Evolutionary conservation across 1,140 invertebrate species (phyloP).

Genomic region (Trichonephila clavipes): DNA sequence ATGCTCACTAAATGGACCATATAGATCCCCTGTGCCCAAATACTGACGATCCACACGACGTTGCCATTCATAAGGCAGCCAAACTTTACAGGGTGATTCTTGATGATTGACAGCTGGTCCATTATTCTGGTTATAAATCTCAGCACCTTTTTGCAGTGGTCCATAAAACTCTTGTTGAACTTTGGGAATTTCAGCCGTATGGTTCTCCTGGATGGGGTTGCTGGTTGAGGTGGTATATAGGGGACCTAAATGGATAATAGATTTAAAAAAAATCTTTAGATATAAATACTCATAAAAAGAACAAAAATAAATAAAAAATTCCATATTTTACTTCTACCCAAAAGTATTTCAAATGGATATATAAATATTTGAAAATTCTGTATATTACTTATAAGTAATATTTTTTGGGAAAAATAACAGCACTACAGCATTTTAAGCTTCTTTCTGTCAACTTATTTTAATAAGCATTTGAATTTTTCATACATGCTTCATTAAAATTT

Average conservation of each 20-base stretch:
- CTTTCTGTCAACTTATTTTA: no score
- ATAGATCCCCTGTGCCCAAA: conserved; percentile 66
- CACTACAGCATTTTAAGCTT: no score
- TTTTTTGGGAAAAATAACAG: no score
- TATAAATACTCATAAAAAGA: not conserved
- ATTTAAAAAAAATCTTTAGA: not conserved
- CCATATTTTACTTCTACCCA: not conserved
- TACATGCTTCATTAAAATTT: no score
- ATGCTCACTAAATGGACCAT: conserved; percentile 74
- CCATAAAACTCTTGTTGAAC: conserved; percentile 62
- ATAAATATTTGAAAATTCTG: not conserved
- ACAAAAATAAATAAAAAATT: not conserved
- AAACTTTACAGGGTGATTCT: conserved; percentile 75
- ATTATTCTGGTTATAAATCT: conserved; percentile 53
- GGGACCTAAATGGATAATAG: conserved; percentile 41
- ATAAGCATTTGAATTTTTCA: no score
- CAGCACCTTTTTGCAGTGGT: conserved; percentile 66
- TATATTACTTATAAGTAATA: not conserved
- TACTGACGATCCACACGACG: conserved; percentile 72
- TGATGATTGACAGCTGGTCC: conserved; percentile 47
- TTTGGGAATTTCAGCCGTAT: conserved; percentile 71
- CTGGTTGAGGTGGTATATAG: conserved; percentile 76
- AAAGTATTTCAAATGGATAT: not conserved
- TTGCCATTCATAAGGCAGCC: conserved; percentile 73
- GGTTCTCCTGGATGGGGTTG: conserved; percentile 74